phyloP scores from a whole-genome alignment of 2,888 invertebrate genomes.

The Zeuzera pyrina region DNA sequence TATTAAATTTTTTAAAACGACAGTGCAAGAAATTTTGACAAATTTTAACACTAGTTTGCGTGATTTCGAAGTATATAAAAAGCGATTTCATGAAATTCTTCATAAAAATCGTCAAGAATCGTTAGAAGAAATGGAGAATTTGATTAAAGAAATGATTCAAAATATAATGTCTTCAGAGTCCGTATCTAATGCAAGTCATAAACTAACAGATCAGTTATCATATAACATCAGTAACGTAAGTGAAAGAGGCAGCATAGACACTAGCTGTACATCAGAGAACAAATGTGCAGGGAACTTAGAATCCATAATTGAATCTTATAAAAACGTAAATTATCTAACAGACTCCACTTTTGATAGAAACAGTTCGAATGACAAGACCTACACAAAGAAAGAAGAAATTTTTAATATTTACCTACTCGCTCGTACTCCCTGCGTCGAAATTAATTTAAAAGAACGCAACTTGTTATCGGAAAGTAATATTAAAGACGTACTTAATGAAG shows the following conservation, averaged over 20 bases:
- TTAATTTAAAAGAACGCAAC: constrained; percentile 39
- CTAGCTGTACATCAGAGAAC: no score
- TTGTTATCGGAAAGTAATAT: constrained; percentile 49
- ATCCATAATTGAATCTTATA: constrained; percentile 34
- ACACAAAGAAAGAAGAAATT: constrained; percentile 17
- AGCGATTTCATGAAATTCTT: constrained; percentile 46
- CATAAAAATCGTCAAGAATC: constrained; percentile 37
- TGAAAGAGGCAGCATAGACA: no score
- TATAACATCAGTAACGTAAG: no score
- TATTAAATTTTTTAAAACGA: constrained; percentile 47
- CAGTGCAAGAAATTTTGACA: constrained; percentile 51
- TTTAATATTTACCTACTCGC: constrained; percentile 37
- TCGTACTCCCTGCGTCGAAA: constrained; percentile 31
- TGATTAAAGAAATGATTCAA: constrained; percentile 52
- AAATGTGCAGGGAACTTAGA: constrained; percentile 5
- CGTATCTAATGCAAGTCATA: constrained; percentile 17
- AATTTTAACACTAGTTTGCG: constrained; percentile 44
- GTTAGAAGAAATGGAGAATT: constrained; percentile 46
- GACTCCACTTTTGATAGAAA: constrained; percentile 34
- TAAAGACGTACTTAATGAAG: constrained; percentile 20
- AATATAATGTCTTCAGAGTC: constrained; percentile 43
- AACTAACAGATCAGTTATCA: no score
- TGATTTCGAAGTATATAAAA: constrained; percentile 49
- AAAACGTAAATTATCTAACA: constrained; percentile 39
- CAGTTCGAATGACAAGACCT: constrained; percentile 16